Evolutionary conservation across 2,797 vertebrate species (phyloP), one percentile per base, ranked within the genome.

Genomic region (Thalassophryne amazonica): DNA sequence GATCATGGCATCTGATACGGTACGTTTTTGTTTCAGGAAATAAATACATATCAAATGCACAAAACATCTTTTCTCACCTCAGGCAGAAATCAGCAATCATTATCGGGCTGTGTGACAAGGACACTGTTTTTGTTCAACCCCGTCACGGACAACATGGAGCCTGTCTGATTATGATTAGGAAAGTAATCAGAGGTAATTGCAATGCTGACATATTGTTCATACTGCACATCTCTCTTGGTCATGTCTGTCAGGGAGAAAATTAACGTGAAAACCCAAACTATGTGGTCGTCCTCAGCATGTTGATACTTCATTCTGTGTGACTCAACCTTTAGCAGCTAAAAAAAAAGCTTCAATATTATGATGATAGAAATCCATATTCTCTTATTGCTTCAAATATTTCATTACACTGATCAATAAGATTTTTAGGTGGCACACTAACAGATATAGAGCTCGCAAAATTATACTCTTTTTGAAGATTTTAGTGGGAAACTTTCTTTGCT

Each of bases 181-280:
- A 75, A 67, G 76, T 73, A 71, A 81, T 76, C 72, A 81, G 73
- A 63, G 53, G 46, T 80, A 78, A 81, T 80, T 81, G 78, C 64
- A 52, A 24, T 63, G 72, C 56, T 78, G 76, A 66, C 69, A 70
- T 69, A 70, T 63, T 22, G 30, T 57, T 54, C 63, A 32, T 47
- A 50, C 65, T 32, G 53, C 60, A 80, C 63, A 61, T 76, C 53
- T 74, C 59, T 55, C 50, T 62, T 56, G 41, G 59, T 59, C 61
- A 60, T 55, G 51, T 67, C 65, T 71, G 33, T 50, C 37, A 64
- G 60, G 39, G 39, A 16, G 48, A 55, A 56, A 56, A 69, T 67
- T 41, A 62, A 73, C 53, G 45, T 30, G 31, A 53, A 55, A 66
- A 34, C 25, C 34, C 9, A 8, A 53, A 72, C 30, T 33, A 32